phyloP scores from a whole-genome alignment of 1,140 invertebrate species.

The Caerostris darwini region DNA sequence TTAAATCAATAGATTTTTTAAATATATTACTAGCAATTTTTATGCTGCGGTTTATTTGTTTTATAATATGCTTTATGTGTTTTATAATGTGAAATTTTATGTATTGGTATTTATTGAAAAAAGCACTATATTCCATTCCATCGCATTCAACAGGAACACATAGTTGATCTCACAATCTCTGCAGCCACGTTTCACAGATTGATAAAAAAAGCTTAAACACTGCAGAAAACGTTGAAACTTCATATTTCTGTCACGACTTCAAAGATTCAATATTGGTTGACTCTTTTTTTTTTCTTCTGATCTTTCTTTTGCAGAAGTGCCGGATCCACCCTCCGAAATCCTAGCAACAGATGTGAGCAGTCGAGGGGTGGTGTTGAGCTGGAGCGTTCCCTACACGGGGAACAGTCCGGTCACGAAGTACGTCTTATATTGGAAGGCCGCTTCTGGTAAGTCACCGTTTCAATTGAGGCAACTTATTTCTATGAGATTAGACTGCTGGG shows the following conservation, averaged over 20 bases:
- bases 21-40: too few relatives aligned
- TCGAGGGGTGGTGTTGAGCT: conserved; percentile 79
- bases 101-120: not conserved
- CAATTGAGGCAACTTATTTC: conserved; percentile 66
- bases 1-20: too few relatives aligned
- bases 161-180: not conserved
- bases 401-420: conserved; percentile 83
- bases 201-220: not conserved
- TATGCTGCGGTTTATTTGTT: too few relatives aligned
- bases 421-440: conserved; percentile 80
- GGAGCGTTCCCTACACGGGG: conserved; percentile 82
- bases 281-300: not conserved
- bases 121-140: not conserved
- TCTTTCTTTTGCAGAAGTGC: conserved; percentile 80
- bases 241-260: conserved; percentile 29
- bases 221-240: not conserved
- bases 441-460: conserved; percentile 46
- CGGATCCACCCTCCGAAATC: conserved; percentile 81
- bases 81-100: too few relatives aligned
- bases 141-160: not conserved
- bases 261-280: not conserved
- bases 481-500: conserved; percentile 11
- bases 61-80: too few relatives aligned
- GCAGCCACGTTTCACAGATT: not conserved
- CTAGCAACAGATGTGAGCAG: conserved; percentile 80